Conservation (phyloP, 37 sponge, comb jelly and placozoan species). For the Beroe ovata region DNA sequence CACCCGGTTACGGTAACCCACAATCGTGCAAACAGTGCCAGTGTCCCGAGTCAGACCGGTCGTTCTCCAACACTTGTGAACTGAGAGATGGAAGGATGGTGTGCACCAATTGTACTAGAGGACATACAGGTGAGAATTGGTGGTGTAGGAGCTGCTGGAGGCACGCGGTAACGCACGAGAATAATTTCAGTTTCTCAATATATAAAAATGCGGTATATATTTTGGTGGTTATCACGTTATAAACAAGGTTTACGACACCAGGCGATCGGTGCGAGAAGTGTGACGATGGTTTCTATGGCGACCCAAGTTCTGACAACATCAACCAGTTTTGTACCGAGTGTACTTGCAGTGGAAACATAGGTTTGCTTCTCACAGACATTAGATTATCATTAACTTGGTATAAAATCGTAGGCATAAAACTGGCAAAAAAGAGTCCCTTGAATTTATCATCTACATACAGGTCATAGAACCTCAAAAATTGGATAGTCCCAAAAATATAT, state of each 20-base stretch:
- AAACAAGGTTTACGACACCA: too few relatives aligned
- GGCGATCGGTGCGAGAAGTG: constrained; percentile 70
- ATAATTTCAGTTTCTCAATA: too few relatives aligned
- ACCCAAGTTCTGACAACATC: constrained; percentile 46
- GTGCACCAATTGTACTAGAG: constrained; percentile 63
- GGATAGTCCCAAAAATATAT: too few relatives aligned
- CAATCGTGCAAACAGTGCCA: constrained; percentile 19
- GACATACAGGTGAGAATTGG: constrained; percentile 47
- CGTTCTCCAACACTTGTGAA: constrained; percentile 56
- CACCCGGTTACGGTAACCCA: constrained; percentile 63
- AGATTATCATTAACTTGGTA: too few relatives aligned
- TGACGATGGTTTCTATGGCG: constrained; percentile 73
- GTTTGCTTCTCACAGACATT: not conserved
- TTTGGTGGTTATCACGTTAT: too few relatives aligned
- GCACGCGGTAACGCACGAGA: too few relatives aligned
- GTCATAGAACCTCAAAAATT: too few relatives aligned
- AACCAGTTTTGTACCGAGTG: constrained; percentile 76
- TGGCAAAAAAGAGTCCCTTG: too few relatives aligned
- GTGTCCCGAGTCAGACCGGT: constrained; percentile 62
- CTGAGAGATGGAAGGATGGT: constrained; percentile 36
- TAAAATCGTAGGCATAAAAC: too few relatives aligned
- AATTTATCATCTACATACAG: too few relatives aligned
- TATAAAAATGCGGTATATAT: too few relatives aligned
- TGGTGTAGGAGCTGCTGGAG: too few relatives aligned
- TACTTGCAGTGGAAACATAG: constrained; percentile 77